These are phyloP conservation scores for Melanerpes aurifrons DNA, from an alignment of 2,113 vertebrate species.

Conservation along the genomic window DNA sequence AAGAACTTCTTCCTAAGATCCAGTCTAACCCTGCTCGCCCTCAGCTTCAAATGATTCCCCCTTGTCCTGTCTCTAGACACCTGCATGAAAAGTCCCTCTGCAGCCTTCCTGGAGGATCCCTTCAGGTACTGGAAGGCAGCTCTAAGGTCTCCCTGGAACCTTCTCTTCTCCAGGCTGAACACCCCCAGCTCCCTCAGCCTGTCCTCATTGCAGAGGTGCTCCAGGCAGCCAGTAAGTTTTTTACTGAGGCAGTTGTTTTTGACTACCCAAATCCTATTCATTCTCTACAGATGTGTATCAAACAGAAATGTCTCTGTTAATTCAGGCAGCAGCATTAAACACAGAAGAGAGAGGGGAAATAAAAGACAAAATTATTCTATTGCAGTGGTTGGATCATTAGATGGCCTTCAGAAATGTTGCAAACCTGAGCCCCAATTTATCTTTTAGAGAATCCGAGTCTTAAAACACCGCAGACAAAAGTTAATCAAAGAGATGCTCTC, in stretches of 20 bases:
- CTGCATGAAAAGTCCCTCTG: too few species aligned
- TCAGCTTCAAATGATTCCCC: too few species aligned
- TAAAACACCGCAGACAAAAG: background rate
- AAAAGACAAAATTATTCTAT: background rate
- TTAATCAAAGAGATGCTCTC: conserved; percentile 3
- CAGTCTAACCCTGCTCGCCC: too few species aligned
- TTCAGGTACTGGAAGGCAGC: too few species aligned
- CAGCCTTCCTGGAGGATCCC: too few species aligned
- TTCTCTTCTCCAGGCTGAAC: too few species aligned
- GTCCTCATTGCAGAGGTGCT: too few species aligned
- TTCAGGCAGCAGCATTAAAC: background rate
- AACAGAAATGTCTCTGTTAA: background rate
- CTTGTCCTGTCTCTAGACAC: too few species aligned
- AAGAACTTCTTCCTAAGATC: too few species aligned
- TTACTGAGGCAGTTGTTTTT: background rate
- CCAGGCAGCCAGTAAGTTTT: background rate
- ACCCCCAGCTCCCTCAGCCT: too few species aligned
- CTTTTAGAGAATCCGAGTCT: background rate
- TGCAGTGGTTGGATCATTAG: background rate
- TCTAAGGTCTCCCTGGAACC: too few species aligned
- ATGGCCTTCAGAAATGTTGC: background rate
- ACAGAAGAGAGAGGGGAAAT: background rate
- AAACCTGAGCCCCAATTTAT: background rate
- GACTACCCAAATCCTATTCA: background rate
- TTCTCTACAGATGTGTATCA: background rate